Conservation (phyloP, 2,797 vertebrate genomes). For the Buphagus erythrorhynchus region DNA sequence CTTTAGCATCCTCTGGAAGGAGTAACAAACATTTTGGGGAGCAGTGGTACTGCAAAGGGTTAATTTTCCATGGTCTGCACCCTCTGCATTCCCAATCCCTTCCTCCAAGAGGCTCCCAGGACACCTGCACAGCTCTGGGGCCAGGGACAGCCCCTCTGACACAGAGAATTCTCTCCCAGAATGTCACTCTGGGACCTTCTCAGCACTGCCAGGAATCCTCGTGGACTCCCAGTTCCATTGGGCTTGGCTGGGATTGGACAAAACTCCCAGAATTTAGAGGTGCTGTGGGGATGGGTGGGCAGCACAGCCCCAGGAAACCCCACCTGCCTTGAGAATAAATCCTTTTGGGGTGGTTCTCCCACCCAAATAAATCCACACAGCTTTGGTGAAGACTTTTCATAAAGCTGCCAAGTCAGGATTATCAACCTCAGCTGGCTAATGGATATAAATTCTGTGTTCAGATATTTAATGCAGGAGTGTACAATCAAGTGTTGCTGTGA, state of each 20-base stretch:
- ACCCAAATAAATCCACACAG: neutral
- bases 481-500: neutral
- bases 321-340: neutral
- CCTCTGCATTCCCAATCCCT: neutral
- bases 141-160: no score
- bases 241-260: neutral
- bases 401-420: neutral
- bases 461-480: neutral
- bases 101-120: no score
- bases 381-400: neutral
- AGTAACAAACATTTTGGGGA: neutral
- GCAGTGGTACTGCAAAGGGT: neutral
- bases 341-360: neutral
- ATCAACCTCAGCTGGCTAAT: neutral
- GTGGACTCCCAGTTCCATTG: accelerated
- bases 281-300: no score
- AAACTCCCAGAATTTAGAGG: neutral
- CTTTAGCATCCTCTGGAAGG: neutral
- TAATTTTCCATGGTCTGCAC: neutral
- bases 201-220: neutral
- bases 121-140: neutral
- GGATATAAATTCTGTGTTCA: neutral
- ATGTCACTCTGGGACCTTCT: neutral
- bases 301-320: neutral
- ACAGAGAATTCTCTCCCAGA: neutral